Evolutionary conservation across 2,113 vertebrate genomes (phyloP), one percentile per base, ranked within the genome.

Genomic region (Triplophysa dalaica): DNA sequence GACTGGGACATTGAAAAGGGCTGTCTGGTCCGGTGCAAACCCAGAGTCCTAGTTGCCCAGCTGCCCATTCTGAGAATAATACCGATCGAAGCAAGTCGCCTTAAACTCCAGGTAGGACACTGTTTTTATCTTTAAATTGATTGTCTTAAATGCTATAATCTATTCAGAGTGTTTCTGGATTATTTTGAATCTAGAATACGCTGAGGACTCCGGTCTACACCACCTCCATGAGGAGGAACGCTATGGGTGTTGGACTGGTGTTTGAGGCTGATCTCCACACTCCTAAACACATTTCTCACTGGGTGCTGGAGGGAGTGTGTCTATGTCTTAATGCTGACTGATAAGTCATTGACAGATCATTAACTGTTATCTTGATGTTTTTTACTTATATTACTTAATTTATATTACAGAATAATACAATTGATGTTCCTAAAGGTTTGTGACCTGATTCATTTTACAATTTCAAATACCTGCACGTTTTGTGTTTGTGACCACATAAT

Each of bases 181-280:
- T 78, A 70, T 82, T 78, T 83, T 69, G 21, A 58, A 58, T 2
- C 0, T 81, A 99, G 97, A 95, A 97, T 68, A 99, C 95, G 0
- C 89, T 98, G 38, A 91, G 93, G 87, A 97, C 96, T 0, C 98
- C 97, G 0, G 96, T 98, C 77, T 99, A 99, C 88, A 98, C 95
- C 0, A 99, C 98, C 0, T 96, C 97, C 54, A 83, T 90, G 91
- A 88, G 96, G 22, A 93, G 97, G 85, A 96, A 98, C 0, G 95
- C 96, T 0, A 97, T 96, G 97, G 95, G 97, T 0, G 86, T 91
- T 0, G 98, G 98, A 17, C 81, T 99, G 38, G 96, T 98, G 0
- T 99, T 98, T 69, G 97, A 99, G 83, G 97, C 97, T 0, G 95
- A 99, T 63, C 95, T 99, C 50, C 92, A 88, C 74, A 98, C 95